Base-by-base conservation (phyloP, 2,797 vertebrate genomes). In the Eutrigla gurnardus region DNA sequence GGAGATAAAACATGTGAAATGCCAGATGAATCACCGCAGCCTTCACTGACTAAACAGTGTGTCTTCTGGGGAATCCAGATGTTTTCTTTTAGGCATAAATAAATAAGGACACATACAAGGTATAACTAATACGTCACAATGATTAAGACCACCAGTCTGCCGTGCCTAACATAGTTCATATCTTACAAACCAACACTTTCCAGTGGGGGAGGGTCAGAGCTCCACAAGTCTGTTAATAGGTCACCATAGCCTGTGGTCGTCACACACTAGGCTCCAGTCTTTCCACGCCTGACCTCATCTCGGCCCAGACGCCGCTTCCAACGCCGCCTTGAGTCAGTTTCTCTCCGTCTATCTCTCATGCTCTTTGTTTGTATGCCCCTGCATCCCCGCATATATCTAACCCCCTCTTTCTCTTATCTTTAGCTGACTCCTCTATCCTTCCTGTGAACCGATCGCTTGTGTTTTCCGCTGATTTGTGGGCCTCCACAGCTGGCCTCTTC, bases 211-310 rank as follows among this genome's bases (percentile, higher is more conserved):
- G 33, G 77, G 73, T 14, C 53, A 10, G 43, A 73, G 49, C 67
- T 80, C 86, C 64, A 77, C 60, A 61, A 66, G 59, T 76, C 68
- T 66, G 85, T 87, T 88, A 90, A 85, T 89, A 77, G 87, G 81
- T 84, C 81, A 86, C 81, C 59, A 49, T 57, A 79, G 86, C 83
- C 88, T 81, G 80, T 64, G 65, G 83, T 73, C 45, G 5, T 86
- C 73, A 63, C 76, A 82, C 88, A 82, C 76, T 39, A 15, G 52
- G 45, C 50, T 74, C 46, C 62, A 77, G 65, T 73, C 77, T 75
- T 77, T 62, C 71, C 73, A 83, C 60, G 17, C 83, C 72, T 89
- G 89, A 86, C 66, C 84, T 84, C 70, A 78, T 64, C 72, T n/a
- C 2, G 18, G 76, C 80, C 60, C 71, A 87, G 79, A 84, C 67